A percentile compares a stretch with the other conserved stretches of the same genome.
These are phyloP conservation scores for Acanthoscelides obtectus DNA, from an alignment of 2,888 invertebrate genomes.

Conservation along the genomic window DNA sequence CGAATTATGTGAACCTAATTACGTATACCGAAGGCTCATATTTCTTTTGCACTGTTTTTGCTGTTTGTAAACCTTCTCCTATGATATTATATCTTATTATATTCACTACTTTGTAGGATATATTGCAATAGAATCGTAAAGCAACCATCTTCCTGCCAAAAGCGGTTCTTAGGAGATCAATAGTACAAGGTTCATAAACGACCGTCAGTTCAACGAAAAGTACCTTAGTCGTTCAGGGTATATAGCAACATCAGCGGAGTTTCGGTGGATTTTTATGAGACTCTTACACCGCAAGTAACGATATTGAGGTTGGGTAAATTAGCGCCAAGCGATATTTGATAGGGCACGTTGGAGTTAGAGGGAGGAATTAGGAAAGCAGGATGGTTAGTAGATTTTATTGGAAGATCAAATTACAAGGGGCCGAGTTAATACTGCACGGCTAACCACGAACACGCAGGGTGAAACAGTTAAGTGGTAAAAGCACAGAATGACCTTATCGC, in stretches of 20 bases:
- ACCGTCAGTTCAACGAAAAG: neutral
- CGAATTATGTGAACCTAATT: too few species aligned
- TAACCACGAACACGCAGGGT: too few species aligned
- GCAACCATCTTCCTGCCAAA: neutral
- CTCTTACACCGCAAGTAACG: neutral
- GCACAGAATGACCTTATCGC: too few species aligned
- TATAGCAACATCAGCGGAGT: neutral
- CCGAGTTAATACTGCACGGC: too few species aligned
- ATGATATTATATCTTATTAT: too few species aligned
- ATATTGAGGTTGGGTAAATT: neutral
- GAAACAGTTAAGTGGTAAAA: too few species aligned
- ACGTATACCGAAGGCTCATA: too few species aligned
- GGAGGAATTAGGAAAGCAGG: neutral
- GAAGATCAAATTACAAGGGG: neutral
- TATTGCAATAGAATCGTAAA: too few species aligned
- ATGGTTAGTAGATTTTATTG: neutral
- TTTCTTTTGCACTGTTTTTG: too few species aligned
- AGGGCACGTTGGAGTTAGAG: neutral
- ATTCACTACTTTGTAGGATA: too few species aligned
- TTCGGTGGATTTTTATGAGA: neutral
- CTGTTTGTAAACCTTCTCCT: too few species aligned
- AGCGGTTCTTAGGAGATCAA: neutral
- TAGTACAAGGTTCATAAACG: neutral
- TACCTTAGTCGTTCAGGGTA: neutral
- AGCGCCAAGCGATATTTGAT: neutral